These are phyloP conservation scores for Labeo rohita DNA, from an alignment of 2,113 vertebrate genomes.

Conservation along the genomic window DNA sequence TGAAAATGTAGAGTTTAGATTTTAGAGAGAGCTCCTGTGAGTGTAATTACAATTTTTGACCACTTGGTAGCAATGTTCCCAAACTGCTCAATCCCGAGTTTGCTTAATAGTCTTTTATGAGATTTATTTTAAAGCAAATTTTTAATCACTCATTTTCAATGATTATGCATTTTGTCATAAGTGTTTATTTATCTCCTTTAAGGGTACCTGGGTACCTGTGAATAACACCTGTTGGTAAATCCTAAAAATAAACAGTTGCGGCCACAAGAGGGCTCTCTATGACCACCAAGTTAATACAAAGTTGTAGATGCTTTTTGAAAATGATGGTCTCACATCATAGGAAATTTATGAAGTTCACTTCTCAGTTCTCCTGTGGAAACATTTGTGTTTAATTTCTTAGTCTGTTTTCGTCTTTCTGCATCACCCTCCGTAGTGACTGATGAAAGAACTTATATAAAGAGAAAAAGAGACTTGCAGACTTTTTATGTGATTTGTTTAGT, in stretches of 20 bases:
- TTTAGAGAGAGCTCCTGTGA: not conserved
- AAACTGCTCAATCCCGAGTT: not conserved
- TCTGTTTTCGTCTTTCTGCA: conserved; percentile 4
- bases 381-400: not conserved
- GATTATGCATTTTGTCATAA: not conserved
- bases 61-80: conserved; percentile 8
- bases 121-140: not conserved
- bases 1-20: not conserved
- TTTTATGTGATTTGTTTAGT: conserved; percentile 33
- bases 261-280: conserved; percentile 41
- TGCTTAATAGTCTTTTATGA: not conserved
- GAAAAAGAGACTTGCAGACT: not conserved
- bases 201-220: not conserved
- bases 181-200: not conserved
- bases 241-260: not conserved
- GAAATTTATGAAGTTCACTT: not conserved
- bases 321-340: not conserved
- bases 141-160: not conserved
- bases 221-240: not conserved
- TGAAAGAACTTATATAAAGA: not conserved
- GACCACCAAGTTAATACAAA: not conserved
- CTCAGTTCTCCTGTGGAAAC: not conserved
- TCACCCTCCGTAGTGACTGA: not conserved
- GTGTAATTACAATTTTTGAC: not conserved
- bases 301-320: not conserved